Evolutionary conservation across 1,140 invertebrate species (phyloP), one percentile per base, ranked within the genome.

Genomic region (Wasmannia auropunctata): DNA sequence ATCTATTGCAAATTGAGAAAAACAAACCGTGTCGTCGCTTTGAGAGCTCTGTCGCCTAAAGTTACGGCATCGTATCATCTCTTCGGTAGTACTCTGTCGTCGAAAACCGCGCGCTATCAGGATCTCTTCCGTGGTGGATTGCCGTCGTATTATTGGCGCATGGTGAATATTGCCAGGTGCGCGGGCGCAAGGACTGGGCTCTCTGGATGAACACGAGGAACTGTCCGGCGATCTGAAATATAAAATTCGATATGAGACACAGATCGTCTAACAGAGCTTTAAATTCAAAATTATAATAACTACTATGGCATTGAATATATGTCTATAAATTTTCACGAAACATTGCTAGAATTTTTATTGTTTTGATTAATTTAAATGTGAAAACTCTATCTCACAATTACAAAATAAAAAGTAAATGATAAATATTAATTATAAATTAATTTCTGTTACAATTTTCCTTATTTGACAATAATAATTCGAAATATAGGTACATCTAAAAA

Each of bases 61-160:
- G 93, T 98, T 98, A 51, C 98, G 95, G 92, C 98, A 98, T 6
- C 98, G 95, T 62, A 98, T 98, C 97, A 98, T 98, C 93, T 99
- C 98, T 91, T 99, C 98, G 0, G 98, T 98, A 2, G 98, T 98
- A 2, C 97, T 98, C 91, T 99, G 98, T 46, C 98, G 96, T 0
- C 98, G 96, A 94, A 99, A 99, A 40, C 98, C 98, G 56, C 98
- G 96, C 1, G 98, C 98, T 89, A 98, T 98, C 19, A 99, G 95
- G 89, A 99, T 99, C 94, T 99, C 98, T 93, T 98, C 98, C 1
- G 98, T 98, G 0, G 98, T 98, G 10, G 98, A 98, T 95, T 98
- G 98, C 88, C 98, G 95, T 87, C 98, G 95, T 31, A 98, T 97
- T 65, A 97, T 96, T 14, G 97, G 97, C 75, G 97, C 96, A 89